Evolutionary conservation across 2,113 vertebrate genomes (phyloP).

Genomic region (Petroica traversi): DNA sequence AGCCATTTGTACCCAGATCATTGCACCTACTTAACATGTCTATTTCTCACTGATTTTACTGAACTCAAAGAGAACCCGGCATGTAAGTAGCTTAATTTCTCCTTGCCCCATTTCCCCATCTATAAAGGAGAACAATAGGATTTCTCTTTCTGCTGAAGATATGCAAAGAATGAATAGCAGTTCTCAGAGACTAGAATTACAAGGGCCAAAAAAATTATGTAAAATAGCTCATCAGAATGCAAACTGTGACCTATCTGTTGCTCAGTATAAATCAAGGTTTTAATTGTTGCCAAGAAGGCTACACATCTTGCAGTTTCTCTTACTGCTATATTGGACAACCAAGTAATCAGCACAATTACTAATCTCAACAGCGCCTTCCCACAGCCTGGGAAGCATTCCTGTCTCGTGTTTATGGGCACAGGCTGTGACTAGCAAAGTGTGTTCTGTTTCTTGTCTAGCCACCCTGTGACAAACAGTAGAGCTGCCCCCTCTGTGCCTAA

Average conservation of each 20-base stretch:
- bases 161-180: constrained; percentile 3
- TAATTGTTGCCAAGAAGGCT: constrained; percentile 25
- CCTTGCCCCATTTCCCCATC: background rate
- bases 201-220: constrained; percentile 12
- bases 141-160: constrained; percentile 22
- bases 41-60: background rate
- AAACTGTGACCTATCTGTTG: constrained; percentile 9
- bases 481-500: background rate
- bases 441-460: background rate
- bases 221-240: constrained; percentile 49
- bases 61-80: background rate
- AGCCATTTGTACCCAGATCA: background rate
- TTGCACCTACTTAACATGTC: background rate
- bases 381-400: background rate
- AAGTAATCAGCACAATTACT: background rate
- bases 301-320: background rate
- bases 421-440: background rate
- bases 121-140: background rate
- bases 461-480: background rate
- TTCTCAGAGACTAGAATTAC: constrained; percentile 17
- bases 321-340: background rate
- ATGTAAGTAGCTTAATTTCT: background rate
- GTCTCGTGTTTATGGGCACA: background rate
- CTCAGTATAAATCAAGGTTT: constrained; percentile 11
- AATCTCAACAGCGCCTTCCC: background rate